Conservation (phyloP, 37 sponge, comb jelly and placozoan genomes). For the Eunapius fragilis region DNA sequence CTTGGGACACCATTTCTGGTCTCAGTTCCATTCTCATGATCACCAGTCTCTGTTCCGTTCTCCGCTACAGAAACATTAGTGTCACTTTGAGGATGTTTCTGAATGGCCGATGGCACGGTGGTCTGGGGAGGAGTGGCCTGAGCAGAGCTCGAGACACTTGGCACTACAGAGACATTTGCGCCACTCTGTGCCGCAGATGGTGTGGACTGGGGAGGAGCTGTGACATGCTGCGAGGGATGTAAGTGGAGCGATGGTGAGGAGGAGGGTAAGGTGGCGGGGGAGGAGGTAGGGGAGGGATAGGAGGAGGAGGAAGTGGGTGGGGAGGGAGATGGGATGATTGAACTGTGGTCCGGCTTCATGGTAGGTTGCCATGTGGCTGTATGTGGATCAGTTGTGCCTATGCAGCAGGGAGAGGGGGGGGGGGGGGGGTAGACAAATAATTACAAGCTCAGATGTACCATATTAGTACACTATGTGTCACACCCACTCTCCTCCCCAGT, state of each 20-base stretch:
- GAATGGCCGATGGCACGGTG: background rate
- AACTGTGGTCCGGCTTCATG: background rate
- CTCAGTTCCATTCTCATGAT: background rate
- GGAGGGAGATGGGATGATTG: background rate
- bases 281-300: too few relatives aligned
- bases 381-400: background rate
- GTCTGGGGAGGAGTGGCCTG: background rate
- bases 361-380: background rate
- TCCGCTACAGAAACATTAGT: background rate
- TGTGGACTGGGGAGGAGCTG: background rate
- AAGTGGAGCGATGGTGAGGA: background rate
- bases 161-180: background rate
- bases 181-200: background rate
- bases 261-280: background rate
- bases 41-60: too few relatives aligned
- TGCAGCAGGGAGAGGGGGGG: too few relatives aligned
- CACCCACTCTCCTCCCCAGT: background rate
- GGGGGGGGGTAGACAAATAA: background rate
- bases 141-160: background rate
- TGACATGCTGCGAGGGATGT: background rate
- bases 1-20: background rate
- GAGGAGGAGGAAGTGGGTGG: background rate
- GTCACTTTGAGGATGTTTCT: background rate
- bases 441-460: background rate
- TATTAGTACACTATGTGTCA: too few relatives aligned